A percentile compares a stretch with the other conserved stretches of the same genome.
These are phyloP conservation scores for Caenorhabditis macrosperma DNA, from an alignment of 2,888 invertebrate species.

Conservation along the genomic window DNA sequence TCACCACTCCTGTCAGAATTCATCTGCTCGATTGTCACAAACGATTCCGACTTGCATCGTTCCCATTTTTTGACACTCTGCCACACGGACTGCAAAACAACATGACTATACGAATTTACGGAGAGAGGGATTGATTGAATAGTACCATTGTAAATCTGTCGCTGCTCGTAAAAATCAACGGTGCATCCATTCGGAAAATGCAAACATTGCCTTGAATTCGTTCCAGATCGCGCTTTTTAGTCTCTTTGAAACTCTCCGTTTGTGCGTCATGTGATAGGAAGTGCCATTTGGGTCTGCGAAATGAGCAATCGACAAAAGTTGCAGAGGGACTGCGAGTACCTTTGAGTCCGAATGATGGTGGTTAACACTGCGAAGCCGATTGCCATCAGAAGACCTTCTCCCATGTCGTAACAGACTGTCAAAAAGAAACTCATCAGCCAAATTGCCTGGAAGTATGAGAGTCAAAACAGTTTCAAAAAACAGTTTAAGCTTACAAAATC, in stretches of 20 bases:
- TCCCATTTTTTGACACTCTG: conserved; percentile 71
- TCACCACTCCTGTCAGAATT: conserved; percentile 58
- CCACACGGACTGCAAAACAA: conserved; percentile 65
- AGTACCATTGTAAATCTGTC: conserved; percentile 75
- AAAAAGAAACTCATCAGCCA: conserved; percentile 75
- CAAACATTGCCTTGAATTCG: conserved; percentile 74
- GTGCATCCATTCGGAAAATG: conserved; percentile 78
- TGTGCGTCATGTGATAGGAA: conserved; percentile 73
- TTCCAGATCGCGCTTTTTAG: conserved; percentile 67
- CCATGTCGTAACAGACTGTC: conserved; percentile 78
- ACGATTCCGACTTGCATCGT: conserved; percentile 65
- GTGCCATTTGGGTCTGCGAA: conserved; percentile 77
- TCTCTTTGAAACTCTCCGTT: conserved; percentile 67
- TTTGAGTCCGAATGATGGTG: conserved; percentile 75
- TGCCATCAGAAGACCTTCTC: conserved; percentile 74
- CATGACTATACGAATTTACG: neutral
- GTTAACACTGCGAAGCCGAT: conserved; percentile 77
- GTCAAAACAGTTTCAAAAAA: neutral
- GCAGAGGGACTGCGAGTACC: conserved; percentile 43
- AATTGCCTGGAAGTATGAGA: conserved; percentile 69
- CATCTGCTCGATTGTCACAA: conserved; percentile 68
- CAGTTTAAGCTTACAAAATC: conserved; percentile 78
- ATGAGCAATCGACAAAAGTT: neutral
- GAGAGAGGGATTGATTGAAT: neutral
- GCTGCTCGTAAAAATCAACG: conserved; percentile 77